Conservation (phyloP, 2,797 vertebrate genomes). For the Gobio occitaniae region DNA sequence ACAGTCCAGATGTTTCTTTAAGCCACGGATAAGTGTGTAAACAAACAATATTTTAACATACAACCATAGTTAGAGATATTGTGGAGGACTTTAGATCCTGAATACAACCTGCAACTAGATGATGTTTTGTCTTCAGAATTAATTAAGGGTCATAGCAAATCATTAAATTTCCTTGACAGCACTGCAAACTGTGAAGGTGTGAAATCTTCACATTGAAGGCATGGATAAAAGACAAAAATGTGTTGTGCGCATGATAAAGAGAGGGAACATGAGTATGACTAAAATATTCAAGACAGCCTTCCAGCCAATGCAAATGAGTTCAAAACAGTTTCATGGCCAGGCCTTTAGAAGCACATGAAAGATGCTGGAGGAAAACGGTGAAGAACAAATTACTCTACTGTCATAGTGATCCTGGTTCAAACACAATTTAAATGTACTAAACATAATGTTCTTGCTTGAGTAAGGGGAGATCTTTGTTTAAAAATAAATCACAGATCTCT, state of each 20-base stretch:
- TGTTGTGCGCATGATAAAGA: conserved; percentile 67
- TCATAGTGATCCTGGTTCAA: conserved; percentile 43
- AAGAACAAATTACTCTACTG: conserved; percentile 36
- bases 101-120: conserved; percentile 50
- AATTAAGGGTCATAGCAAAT: conserved; percentile 45
- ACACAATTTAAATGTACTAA: conserved; percentile 24
- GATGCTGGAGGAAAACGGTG: conserved; percentile 48
- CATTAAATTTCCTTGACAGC: conserved; percentile 61
- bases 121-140: conserved; percentile 68
- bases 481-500: conserved; percentile 1
- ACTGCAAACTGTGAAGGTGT: conserved; percentile 62
- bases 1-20: conserved; percentile 46
- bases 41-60: conserved; percentile 58
- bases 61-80: conserved; percentile 57
- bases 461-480: background rate
- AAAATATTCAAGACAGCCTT: conserved; percentile 68
- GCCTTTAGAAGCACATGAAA: conserved; percentile 63
- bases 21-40: conserved; percentile 51
- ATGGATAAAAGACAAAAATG: conserved; percentile 65
- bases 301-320: conserved; percentile 65
- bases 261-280: conserved; percentile 65
- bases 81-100: conserved; percentile 45
- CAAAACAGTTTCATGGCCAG: conserved; percentile 46
- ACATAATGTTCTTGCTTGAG: background rate
- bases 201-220: conserved; percentile 64